Evolutionary conservation across 92 coral and sea anemone species (phyloP).

Genomic region (Galaxea fascicularis): DNA sequence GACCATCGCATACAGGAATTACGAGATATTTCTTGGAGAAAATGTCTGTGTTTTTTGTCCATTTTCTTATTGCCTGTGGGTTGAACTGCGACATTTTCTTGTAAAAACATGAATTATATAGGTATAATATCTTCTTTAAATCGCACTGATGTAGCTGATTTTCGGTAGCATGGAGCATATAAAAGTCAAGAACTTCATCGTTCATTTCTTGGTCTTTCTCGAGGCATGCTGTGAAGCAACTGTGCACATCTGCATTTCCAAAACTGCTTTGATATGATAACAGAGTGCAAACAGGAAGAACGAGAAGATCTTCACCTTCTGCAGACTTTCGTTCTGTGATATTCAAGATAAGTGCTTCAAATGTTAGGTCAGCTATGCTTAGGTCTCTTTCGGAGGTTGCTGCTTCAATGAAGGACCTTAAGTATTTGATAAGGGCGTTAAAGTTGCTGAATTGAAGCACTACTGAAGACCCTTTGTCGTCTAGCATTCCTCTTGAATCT

Average conservation of each 20-base stretch:
- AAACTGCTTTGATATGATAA: constrained; percentile 25
- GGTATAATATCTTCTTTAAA: too few relatives aligned
- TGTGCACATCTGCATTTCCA: too few relatives aligned
- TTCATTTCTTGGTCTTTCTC: neutral
- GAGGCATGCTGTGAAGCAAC: too few relatives aligned
- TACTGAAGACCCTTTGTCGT: neutral
- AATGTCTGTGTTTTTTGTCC: constrained; percentile 27
- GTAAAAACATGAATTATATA: constrained; percentile 36
- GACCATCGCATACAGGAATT: too few relatives aligned
- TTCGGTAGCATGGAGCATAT: constrained; percentile 11
- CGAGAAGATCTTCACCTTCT: constrained; percentile 15
- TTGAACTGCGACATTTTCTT: constrained; percentile 26
- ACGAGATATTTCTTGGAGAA: constrained; percentile 4
- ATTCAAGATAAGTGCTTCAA: too few relatives aligned
- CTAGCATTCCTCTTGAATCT: neutral
- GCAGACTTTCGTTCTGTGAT: constrained; percentile 15
- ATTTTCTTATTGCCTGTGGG: constrained; percentile 20
- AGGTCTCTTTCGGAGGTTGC: constrained; percentile 11
- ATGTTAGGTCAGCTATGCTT: constrained; percentile 1
- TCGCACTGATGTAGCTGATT: constrained; percentile 15
- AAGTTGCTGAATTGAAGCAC: neutral
- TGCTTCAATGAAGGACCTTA: constrained; percentile 20
- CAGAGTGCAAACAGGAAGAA: constrained; percentile 31
- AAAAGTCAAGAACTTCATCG: neutral
- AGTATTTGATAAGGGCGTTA: neutral